Conservation (phyloP, 2,113 vertebrate genomes). For the Eulemur rufifrons region DNA sequence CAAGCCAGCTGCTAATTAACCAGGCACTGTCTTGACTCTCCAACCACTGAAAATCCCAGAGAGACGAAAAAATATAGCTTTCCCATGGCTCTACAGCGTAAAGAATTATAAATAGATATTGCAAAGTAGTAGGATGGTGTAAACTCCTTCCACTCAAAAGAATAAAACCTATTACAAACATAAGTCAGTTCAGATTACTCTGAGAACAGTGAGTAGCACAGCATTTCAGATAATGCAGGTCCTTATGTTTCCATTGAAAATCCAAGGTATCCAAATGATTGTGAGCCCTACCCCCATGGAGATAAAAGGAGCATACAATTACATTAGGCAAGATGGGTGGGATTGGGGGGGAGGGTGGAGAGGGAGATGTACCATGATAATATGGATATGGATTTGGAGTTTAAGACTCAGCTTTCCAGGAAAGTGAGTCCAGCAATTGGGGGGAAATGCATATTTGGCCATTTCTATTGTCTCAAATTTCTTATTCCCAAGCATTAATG, state of each 20-base stretch:
- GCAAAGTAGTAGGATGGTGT: not conserved
- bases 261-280: not conserved
- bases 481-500: not conserved
- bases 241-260: not conserved
- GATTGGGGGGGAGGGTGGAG: too few relatives aligned
- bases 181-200: not conserved
- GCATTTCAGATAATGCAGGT: not conserved
- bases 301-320: not conserved
- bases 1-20: constrained; percentile 58
- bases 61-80: constrained; percentile 38
- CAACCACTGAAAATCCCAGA: constrained; percentile 5
- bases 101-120: constrained; percentile 50
- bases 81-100: not conserved
- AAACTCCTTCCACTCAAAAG: constrained; percentile 18
- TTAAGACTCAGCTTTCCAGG: not conserved
- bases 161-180: not conserved
- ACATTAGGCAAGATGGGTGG: not conserved
- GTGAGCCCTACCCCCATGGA: not conserved
- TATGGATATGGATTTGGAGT: too few relatives aligned
- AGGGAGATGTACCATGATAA: not conserved
- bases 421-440: not conserved
- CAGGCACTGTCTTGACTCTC: not conserved
- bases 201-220: not conserved
- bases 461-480: not conserved
- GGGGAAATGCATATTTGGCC: not conserved